These are phyloP conservation scores for Dasysyrphus tricinctus DNA, from an alignment of 2,888 invertebrate species.

Conservation along the genomic window DNA sequence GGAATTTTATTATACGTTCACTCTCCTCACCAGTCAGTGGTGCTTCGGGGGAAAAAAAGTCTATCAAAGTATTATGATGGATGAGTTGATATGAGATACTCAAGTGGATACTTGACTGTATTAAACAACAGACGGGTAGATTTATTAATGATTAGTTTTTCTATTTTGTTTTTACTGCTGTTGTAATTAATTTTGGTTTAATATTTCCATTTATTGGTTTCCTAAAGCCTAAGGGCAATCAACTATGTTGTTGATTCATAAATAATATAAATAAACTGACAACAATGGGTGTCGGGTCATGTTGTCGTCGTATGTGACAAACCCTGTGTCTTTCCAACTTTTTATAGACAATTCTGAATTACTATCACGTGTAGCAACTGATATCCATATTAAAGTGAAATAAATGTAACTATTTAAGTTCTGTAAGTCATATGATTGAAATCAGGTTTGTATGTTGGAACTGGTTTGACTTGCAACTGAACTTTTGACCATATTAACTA, in stretches of 20 bases:
- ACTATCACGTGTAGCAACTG: neutral
- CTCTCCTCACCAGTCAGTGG: neutral
- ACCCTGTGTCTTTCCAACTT: neutral
- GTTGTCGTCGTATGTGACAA: too few relatives aligned
- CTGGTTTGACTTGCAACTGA: conserved; percentile 51
- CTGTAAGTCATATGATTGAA: neutral
- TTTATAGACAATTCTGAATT: neutral
- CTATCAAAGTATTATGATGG: conserved; percentile 37
- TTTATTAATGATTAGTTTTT: conserved; percentile 31
- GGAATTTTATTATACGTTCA: conserved; percentile 52
- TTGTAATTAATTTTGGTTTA: conserved; percentile 57
- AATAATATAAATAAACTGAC: neutral
- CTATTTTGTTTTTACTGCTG: conserved; percentile 10
- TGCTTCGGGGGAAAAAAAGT: conserved; percentile 26
- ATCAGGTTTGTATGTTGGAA: conserved; percentile 21
- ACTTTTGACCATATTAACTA: conserved; percentile 44
- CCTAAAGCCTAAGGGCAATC: conserved; percentile 61
- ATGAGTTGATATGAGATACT: conserved; percentile 29
- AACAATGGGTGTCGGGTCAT: neutral
- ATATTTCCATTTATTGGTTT: conserved; percentile 48
- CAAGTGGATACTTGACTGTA: conserved; percentile 34
- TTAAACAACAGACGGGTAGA: conserved; percentile 38
- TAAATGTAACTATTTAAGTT: neutral
- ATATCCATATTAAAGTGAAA: neutral
- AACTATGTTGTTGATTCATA: conserved; percentile 32